These are phyloP conservation scores for Agrochola macilenta DNA, from an alignment of 2,888 invertebrate species.

Conservation along the genomic window DNA sequence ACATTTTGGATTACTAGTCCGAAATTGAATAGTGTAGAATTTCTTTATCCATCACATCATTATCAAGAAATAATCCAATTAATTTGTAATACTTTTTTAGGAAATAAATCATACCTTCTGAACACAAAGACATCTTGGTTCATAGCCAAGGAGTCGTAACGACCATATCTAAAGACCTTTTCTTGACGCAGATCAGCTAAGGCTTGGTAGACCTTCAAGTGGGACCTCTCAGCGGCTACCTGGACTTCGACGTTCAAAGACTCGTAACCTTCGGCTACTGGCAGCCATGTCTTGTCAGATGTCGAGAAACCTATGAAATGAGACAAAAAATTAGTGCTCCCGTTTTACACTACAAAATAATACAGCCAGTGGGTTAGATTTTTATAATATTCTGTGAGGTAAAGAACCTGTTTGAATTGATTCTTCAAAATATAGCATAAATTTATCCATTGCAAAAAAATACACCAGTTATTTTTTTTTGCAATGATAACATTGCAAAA, in stretches of 20 bases:
- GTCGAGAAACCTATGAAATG: constrained; percentile 90
- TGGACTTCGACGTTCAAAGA: constrained; percentile 91
- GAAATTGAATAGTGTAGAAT: background rate
- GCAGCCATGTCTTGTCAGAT: constrained; percentile 91
- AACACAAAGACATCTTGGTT: constrained; percentile 90
- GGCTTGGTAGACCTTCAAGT: constrained; percentile 91
- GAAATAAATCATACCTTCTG: constrained; percentile 81
- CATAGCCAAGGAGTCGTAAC: constrained; percentile 88
- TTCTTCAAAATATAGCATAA: background rate
- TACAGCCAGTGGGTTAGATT: background rate
- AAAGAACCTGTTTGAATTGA: background rate
- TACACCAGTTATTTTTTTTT: too few relatives aligned
- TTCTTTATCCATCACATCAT: background rate
- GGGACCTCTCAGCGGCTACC: constrained; percentile 85
- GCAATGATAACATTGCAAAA: background rate
- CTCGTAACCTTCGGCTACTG: constrained; percentile 91
- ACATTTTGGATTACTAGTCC: background rate
- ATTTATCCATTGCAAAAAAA: background rate
- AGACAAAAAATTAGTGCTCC: background rate
- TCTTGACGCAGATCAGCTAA: constrained; percentile 89
- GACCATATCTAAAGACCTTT: constrained; percentile 88
- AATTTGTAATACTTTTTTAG: too few relatives aligned
- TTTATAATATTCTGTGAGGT: too few relatives aligned
- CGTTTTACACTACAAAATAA: background rate
- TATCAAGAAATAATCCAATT: background rate